Evolutionary conservation across 2,888 invertebrate species (phyloP).

Genomic region (Lottia scabra): DNA sequence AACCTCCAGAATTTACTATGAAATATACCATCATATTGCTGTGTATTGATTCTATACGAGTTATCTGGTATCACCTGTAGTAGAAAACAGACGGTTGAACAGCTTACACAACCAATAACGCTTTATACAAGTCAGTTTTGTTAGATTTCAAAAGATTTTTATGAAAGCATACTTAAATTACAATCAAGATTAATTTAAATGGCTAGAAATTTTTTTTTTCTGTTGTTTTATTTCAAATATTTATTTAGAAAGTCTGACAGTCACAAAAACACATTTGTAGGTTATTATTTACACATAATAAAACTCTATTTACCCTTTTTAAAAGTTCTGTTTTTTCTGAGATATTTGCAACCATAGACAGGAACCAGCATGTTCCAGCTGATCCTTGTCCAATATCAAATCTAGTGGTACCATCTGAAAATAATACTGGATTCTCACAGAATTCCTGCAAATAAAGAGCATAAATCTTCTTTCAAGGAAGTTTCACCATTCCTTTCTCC

Average conservation of each 20-base stretch:
- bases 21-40: conserved; percentile 50
- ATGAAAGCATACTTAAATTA: too few relatives aligned
- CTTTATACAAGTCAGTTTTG: too few relatives aligned
- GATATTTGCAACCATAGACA: conserved; percentile 55
- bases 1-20: conserved; percentile 60
- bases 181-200: too few relatives aligned
- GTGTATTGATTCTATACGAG: conserved; percentile 45
- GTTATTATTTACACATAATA: too few relatives aligned
- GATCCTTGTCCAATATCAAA: conserved; percentile 62
- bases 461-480: too few relatives aligned
- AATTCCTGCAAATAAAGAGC: conserved; percentile 43
- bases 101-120: too few relatives aligned
- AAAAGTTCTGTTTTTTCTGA: conserved; percentile 51
- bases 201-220: too few relatives aligned
- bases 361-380: conserved; percentile 63
- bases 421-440: conserved; percentile 42
- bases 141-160: too few relatives aligned
- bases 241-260: too few relatives aligned
- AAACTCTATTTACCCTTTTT: conserved; percentile 39
- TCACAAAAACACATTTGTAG: too few relatives aligned
- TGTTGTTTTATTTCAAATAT: too few relatives aligned
- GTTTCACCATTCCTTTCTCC: too few relatives aligned
- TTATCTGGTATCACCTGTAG: conserved; percentile 55
- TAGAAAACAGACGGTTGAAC: neutral
- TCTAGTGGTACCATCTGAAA: conserved; percentile 53